Base-by-base conservation (phyloP, 2,888 invertebrate genomes). In the Andrena praecox region DNA sequence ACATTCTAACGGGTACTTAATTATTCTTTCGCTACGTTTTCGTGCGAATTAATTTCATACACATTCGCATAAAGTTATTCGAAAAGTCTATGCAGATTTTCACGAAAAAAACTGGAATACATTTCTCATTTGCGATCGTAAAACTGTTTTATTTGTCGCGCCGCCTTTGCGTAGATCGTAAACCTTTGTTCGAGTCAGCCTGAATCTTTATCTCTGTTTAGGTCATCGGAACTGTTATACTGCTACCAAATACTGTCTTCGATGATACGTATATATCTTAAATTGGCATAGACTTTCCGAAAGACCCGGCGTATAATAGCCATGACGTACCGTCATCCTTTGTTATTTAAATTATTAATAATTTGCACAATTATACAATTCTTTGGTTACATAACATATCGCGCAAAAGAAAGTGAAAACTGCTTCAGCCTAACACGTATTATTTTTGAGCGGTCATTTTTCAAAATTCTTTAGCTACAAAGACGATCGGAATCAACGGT, bases 341-440 rank as follows among this genome's bases (percentile, higher is more conserved):
- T 56, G 24, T 56, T 24, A 56, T 56, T 56, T 10, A 56, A 56
- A 56, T 56, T 20, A 56, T 24, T 56, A 56, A 29, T 60, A 60
- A 60, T 60, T 60, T 60, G 20, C 29, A 60, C 2, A 60, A 60
- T 16, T 60, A 5, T 56, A 24, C 60, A 27, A 20, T 42, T 42
- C 42, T 42, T 42, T 42, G 24, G 24, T 56, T 56, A 20, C 56
- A 12, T 56, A 56, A 56, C 4, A 12, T 56, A 8, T 56, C 24
- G 10, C 27, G 4, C 16, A 27, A 56, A 24, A 54, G 0, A 52
- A 20, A 24, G 20, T 20, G 20, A 20, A 56, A 35, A 35, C 24
- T 10, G 5, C 12, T 35, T 12, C 12, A 27, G 4, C 10, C 12
- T 42, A 42, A 42, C 0, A 5, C 3, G 1, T 12, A 12, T 16